These are phyloP conservation scores for Rhynchonycteris naso DNA, from an alignment of 2,797 vertebrate genomes.

Conservation along the genomic window DNA sequence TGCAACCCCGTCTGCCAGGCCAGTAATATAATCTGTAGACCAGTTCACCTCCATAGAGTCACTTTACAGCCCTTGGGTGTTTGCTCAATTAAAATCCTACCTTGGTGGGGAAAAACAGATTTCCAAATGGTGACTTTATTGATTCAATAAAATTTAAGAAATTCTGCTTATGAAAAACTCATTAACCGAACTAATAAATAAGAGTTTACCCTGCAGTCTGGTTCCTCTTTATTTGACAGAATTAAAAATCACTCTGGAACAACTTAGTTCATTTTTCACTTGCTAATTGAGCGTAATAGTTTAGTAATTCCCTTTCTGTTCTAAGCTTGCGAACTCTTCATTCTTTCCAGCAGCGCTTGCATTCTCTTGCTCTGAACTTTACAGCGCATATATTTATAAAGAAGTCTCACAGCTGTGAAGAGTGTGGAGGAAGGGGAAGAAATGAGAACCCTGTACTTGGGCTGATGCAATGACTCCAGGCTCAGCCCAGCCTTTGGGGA, in stretches of 20 bases:
- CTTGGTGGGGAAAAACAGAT: conserved; percentile 76
- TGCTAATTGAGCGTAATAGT: conserved; percentile 76
- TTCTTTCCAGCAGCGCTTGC: conserved; percentile 62
- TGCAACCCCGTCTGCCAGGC: background rate
- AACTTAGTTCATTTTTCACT: conserved; percentile 78
- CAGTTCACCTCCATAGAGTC: conserved; percentile 12
- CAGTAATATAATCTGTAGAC: background rate
- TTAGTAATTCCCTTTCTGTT: conserved; percentile 73
- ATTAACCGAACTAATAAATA: conserved; percentile 82
- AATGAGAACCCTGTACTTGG: conserved; percentile 79
- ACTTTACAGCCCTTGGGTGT: conserved; percentile 66
- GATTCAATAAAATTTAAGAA: conserved; percentile 83
- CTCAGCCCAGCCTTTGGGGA: conserved; percentile 62
- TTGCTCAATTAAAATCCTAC: conserved; percentile 75
- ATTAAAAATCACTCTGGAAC: conserved; percentile 81
- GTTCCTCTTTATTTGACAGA: conserved; percentile 80
- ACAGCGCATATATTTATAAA: conserved; percentile 64
- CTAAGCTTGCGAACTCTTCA: conserved; percentile 55
- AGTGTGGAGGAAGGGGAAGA: background rate
- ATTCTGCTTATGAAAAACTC: conserved; percentile 82
- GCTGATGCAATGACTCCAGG: conserved; percentile 77
- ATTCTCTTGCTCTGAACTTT: conserved; percentile 49
- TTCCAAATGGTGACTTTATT: conserved; percentile 80
- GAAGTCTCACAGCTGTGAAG: conserved; percentile 51
- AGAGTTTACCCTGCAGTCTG: conserved; percentile 79